Evolutionary conservation across 2,113 vertebrate genomes (phyloP).

Genomic region (Drymodes brunneopygia): DNA sequence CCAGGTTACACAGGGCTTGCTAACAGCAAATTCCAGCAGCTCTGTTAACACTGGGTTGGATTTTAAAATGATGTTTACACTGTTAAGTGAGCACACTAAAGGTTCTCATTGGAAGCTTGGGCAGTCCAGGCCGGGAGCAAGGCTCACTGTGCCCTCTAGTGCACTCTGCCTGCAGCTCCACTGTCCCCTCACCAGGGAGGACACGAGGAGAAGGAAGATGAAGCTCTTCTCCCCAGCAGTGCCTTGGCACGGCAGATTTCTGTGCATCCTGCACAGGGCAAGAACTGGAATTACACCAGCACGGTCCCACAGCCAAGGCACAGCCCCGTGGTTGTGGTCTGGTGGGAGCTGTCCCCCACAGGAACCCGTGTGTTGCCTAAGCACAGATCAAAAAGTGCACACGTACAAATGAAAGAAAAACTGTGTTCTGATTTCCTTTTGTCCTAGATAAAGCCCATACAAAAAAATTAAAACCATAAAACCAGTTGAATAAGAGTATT

Average conservation of each 20-base stretch:
- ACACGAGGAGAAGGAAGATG: not conserved
- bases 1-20: not conserved
- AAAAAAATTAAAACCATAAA: too few species aligned
- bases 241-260: not conserved
- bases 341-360: not conserved
- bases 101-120: not conserved
- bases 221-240: not conserved
- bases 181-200: not conserved
- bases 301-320: not conserved
- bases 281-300: not conserved
- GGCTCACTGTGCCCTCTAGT: conserved; percentile 32
- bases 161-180: not conserved
- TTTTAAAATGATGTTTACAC: not conserved
- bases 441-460: not conserved
- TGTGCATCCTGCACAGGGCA: accelerated
- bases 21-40: not conserved
- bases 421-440: not conserved
- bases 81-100: not conserved
- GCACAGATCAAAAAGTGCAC: not conserved
- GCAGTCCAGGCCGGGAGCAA: not conserved
- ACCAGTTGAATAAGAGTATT: not conserved
- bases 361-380: not conserved
- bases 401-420: not conserved
- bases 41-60: not conserved
- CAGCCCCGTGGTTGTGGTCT: not conserved